These are phyloP conservation scores for Apis laboriosa DNA, from an alignment of 1,140 invertebrate genomes.

Conservation along the genomic window DNA sequence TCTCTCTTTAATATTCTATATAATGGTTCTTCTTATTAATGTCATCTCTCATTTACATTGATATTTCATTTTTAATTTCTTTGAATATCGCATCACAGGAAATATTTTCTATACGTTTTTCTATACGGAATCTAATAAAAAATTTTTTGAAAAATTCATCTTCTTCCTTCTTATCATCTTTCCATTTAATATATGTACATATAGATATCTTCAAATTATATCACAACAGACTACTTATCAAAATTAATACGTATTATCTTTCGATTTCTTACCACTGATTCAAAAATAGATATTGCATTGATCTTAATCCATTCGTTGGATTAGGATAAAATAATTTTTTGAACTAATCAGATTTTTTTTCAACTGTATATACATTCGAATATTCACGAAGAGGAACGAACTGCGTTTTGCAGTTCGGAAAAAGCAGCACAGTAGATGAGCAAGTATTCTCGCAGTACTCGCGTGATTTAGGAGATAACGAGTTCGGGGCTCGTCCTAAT, in stretches of 20 bases:
- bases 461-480: conserved; percentile 47
- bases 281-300: neutral
- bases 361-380: neutral
- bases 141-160: neutral
- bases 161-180: no score
- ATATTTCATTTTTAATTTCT: neutral
- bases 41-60: no score
- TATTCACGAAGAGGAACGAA: neutral
- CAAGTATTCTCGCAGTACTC: neutral
- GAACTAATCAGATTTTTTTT: neutral
- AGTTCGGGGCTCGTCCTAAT: conserved; percentile 37
- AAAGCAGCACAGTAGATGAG: neutral
- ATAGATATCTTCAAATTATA: no score
- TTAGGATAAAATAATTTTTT: neutral
- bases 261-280: no score
- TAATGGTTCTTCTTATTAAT: no score
- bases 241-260: no score
- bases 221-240: no score
- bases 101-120: neutral
- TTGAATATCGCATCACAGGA: neutral
- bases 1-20: no score
- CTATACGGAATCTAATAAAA: no score
- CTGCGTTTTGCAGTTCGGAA: neutral
- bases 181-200: no score
- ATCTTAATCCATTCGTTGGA: no score